Base-by-base conservation (phyloP, 2,113 vertebrate species). In the Seriola quinqueradiata region DNA sequence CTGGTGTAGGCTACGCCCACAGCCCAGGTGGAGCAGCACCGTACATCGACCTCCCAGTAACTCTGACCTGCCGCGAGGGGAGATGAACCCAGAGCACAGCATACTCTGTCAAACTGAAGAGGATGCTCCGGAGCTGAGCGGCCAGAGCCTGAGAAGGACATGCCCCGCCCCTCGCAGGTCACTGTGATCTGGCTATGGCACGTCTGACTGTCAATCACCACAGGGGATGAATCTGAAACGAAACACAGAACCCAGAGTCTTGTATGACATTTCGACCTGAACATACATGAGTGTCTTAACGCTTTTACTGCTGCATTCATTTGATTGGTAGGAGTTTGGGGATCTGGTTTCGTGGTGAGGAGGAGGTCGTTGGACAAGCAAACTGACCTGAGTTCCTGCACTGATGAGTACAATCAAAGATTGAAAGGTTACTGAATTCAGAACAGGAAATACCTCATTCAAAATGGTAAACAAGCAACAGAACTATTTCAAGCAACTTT, bases 1-100 rank as follows among this genome's bases (percentile, higher is more conserved):
- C 76, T 84, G 44, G 64, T 85, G 13, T 94, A 95, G 48, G 94
- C 86, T 50, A 92, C 91, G 4, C 95, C 95, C 90, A 95, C 91
- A 0, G 92, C 92, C 95, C 95, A 96, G 32, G 87, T 73, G 0
- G 83, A 28, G 84, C 94, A 94, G 86, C 93, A 94, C 42, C 66
- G 87, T 19, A 95, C 92, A 12, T 95, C 42, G 0, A 95, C 92
- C 69, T 96, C 95, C 94, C 95, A 96, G 90, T 89, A 96, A 21
- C 87, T 61, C 77, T 86, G 89, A 0, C 92, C 91, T 1, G 77
- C 70, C 0, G 78, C 65, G 23, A 95, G 38, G 0, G 90, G 83
- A 12, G 73, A 44, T 0, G 84, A 88, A 57, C 93, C 92, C 16
- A 96, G 75, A 28, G 94, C 93, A 7, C 94, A 94, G 90, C 77